phyloP scores from a whole-genome alignment of 2,797 vertebrate genomes.

The Rousettus madagascariensis region DNA sequence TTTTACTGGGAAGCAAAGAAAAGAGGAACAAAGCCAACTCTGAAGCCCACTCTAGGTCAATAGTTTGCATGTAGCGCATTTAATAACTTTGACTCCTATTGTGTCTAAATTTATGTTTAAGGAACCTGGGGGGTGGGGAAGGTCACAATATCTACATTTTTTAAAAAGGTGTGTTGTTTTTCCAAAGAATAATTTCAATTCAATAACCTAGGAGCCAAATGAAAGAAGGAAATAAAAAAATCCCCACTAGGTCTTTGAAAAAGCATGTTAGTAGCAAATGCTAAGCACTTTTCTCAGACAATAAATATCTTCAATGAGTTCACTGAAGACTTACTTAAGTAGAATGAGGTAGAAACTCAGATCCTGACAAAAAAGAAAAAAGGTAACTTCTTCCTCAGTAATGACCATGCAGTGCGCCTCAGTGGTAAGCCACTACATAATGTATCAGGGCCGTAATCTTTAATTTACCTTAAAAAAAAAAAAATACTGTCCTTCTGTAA shows the following conservation, averaged over 20 bases:
- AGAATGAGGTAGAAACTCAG: background rate
- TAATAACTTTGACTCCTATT: slow-evolving; percentile 40
- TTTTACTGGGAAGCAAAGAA: slow-evolving; percentile 64
- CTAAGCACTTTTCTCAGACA: background rate
- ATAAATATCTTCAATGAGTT: background rate
- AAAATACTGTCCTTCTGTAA: background rate
- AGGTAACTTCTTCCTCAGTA: background rate
- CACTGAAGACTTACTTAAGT: background rate
- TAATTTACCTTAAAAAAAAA: slow-evolving; percentile 25
- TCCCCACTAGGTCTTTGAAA: background rate
- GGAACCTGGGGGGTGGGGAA: slow-evolving; percentile 34
- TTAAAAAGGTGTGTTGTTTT: slow-evolving; percentile 58
- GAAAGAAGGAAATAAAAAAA: slow-evolving; percentile 56
- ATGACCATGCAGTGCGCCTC: background rate
- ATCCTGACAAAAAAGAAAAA: background rate
- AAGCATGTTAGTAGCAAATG: background rate
- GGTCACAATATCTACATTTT: slow-evolving; percentile 38
- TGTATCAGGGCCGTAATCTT: background rate
- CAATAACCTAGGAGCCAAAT: slow-evolving; percentile 24
- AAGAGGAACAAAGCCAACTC: slow-evolving; percentile 59
- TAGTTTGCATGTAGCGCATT: background rate
- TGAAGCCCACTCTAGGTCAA: slow-evolving; percentile 27
- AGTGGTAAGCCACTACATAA: background rate
- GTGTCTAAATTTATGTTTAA: slow-evolving; percentile 67
- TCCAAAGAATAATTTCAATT: slow-evolving; percentile 49